A percentile compares a stretch with the other conserved stretches of the same genome.
These are phyloP conservation scores for Augiades crinisus DNA, from an alignment of 2,888 invertebrate genomes.

Conservation along the genomic window DNA sequence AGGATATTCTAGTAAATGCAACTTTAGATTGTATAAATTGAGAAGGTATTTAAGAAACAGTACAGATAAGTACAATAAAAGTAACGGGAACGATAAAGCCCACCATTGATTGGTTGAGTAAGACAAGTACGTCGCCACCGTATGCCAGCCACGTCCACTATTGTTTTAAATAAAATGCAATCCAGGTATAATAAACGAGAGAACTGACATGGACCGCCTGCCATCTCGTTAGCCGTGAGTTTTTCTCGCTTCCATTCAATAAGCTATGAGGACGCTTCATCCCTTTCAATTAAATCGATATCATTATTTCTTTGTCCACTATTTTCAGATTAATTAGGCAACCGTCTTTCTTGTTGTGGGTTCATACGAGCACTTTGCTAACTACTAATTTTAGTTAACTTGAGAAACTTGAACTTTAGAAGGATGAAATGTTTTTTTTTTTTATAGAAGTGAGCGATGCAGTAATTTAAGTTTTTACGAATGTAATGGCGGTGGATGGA, in stretches of 20 bases:
- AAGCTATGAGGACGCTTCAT: slow-evolving; percentile 18
- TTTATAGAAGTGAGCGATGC: too few species aligned
- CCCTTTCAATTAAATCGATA: slow-evolving; percentile 22
- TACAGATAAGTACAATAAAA: slow-evolving; percentile 17
- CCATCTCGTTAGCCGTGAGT: slow-evolving; percentile 46
- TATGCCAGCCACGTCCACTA: slow-evolving; percentile 60
- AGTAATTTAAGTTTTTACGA: too few species aligned
- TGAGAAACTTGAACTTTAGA: too few species aligned
- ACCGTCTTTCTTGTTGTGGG: background rate
- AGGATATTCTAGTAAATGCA: too few species aligned
- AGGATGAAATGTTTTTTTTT: too few species aligned
- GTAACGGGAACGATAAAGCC: slow-evolving; percentile 21
- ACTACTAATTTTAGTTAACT: background rate
- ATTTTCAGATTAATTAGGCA: slow-evolving; percentile 18
- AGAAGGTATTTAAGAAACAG: too few species aligned
- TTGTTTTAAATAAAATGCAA: slow-evolving; percentile 61
- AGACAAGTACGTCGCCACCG: slow-evolving; percentile 44
- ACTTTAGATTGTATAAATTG: too few species aligned
- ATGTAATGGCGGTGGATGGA: too few species aligned
- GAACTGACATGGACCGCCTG: slow-evolving; percentile 39
- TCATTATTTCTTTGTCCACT: slow-evolving; percentile 7
- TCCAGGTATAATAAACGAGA: slow-evolving; percentile 42
- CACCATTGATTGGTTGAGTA: slow-evolving; percentile 45
- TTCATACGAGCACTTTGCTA: background rate
- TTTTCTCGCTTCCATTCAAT: slow-evolving; percentile 28